A percentile compares a stretch with the other conserved stretches of the same genome.
Conservation (phyloP, 2,888 invertebrate species). For the Pristionchus maxplancki region DNA sequence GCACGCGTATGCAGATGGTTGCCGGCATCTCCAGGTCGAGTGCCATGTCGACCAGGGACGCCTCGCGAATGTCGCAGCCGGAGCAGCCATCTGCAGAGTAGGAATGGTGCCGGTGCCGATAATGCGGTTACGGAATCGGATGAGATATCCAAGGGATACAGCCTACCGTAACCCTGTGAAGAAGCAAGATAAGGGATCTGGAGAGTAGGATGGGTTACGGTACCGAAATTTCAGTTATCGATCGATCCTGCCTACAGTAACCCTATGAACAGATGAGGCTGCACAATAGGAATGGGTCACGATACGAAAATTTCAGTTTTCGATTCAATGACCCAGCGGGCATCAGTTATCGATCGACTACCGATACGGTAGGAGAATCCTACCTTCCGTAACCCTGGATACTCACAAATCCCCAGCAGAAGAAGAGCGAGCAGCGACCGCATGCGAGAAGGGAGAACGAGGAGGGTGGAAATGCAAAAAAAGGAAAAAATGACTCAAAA, state of each 20-base stretch:
- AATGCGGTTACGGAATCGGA: not conserved
- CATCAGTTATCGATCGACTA: too few relatives aligned
- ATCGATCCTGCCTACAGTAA: too few relatives aligned
- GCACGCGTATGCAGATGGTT: not conserved
- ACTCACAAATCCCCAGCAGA: not conserved
- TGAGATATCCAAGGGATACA: too few relatives aligned
- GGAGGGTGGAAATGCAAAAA: not conserved
- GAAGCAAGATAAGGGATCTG: not conserved
- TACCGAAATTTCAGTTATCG: not conserved
- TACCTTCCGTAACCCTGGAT: too few relatives aligned
- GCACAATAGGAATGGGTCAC: not conserved
- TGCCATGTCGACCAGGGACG: constrained; percentile 14
- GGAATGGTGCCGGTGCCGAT: not conserved
- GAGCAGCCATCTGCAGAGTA: not conserved
- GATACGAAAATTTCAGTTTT: not conserved
- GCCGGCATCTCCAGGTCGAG: not conserved
- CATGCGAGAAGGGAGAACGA: not conserved
- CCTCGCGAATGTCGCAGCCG: constrained; percentile 2
- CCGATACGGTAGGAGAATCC: too few relatives aligned
- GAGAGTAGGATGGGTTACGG: not conserved
- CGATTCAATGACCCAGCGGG: too few relatives aligned
- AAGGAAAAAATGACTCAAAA: not conserved
- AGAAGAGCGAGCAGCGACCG: not conserved
- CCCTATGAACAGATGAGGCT: too few relatives aligned
- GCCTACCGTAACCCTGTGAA: too few relatives aligned